Conservation (phyloP, 2,797 vertebrate genomes). For the Arnoldichthys spilopterus region DNA sequence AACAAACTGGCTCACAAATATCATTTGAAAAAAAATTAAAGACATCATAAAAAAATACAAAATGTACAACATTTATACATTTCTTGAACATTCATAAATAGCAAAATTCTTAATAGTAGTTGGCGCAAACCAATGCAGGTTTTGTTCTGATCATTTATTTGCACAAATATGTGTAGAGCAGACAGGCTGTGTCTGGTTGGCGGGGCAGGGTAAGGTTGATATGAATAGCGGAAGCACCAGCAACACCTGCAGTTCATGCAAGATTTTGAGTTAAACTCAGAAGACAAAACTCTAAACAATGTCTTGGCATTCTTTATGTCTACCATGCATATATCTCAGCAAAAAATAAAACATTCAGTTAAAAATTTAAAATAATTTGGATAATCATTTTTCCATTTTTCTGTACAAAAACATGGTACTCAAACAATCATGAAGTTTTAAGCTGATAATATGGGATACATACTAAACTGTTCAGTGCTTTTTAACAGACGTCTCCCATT, state of each 20-base stretch:
- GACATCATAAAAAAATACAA: constrained; percentile 76
- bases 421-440: constrained; percentile 9
- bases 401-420: constrained; percentile 52
- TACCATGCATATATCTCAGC: constrained; percentile 52
- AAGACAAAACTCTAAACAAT: constrained; percentile 27
- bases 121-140: constrained; percentile 47
- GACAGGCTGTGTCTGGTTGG: constrained; percentile 24
- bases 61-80: constrained; percentile 78
- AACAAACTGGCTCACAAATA: constrained; percentile 73
- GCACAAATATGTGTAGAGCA: constrained; percentile 32
- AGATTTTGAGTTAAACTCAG: constrained; percentile 47
- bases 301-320: constrained; percentile 30
- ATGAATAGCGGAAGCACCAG: constrained; percentile 47
- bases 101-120: constrained; percentile 44
- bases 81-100: constrained; percentile 66
- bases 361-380: constrained; percentile 28
- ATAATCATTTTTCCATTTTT: constrained; percentile 10
- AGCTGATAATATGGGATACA: constrained; percentile 23
- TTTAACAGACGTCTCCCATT: not conserved
- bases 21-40: constrained; percentile 63
- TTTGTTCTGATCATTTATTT: constrained; percentile 43
- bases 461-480: constrained; percentile 41
- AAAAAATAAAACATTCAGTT: constrained; percentile 35
- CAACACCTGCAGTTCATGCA: constrained; percentile 58
- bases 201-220: constrained; percentile 34